Conservation (phyloP, 2,113 vertebrate genomes). For the Tragelaphus scriptus region DNA sequence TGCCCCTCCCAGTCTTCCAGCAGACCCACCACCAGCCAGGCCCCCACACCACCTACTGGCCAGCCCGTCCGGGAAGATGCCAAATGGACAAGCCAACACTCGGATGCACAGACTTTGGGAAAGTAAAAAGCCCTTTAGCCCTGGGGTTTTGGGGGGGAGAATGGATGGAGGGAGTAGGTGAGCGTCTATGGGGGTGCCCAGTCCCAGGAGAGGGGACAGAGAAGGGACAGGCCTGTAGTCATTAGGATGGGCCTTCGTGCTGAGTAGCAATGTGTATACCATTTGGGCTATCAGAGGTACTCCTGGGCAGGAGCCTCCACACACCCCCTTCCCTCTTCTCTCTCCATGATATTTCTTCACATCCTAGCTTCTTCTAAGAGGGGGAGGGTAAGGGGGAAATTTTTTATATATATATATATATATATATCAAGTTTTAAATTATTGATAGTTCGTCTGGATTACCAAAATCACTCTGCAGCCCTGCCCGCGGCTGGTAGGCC, state of each 20-base stretch:
- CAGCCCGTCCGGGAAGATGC: constrained; percentile 85
- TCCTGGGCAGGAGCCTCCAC: constrained; percentile 72
- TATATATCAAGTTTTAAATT: constrained; percentile 89
- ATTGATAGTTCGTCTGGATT: constrained; percentile 86
- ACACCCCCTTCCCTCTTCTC: constrained; percentile 54
- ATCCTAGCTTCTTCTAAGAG: constrained; percentile 76
- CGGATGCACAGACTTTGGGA: constrained; percentile 77
- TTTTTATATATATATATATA: constrained; percentile 79
- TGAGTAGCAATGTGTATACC: constrained; percentile 15
- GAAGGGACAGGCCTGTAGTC: constrained; percentile 38
- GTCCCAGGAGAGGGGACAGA: constrained; percentile 59
- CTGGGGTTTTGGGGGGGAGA: constrained; percentile 46
- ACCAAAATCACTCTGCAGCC: constrained; percentile 83
- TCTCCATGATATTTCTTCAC: constrained; percentile 71
- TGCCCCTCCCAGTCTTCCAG: constrained; percentile 91
- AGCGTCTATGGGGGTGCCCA: constrained; percentile 68
- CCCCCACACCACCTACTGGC: constrained; percentile 71
- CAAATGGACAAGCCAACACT: constrained; percentile 86
- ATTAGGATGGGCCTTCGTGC: constrained; percentile 7
- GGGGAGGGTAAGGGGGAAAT: constrained; percentile 74
- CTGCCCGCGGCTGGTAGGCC: constrained; percentile 51
- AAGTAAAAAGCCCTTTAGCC: constrained; percentile 78
- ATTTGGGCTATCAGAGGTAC: constrained; percentile 53
- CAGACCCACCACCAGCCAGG: constrained; percentile 80
- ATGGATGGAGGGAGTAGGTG: constrained; percentile 53